Percentiles rank a stretch among this genome's conserved stretches.
Conservation (phyloP, 2,113 vertebrate genomes). For the Gambusia affinis region DNA sequence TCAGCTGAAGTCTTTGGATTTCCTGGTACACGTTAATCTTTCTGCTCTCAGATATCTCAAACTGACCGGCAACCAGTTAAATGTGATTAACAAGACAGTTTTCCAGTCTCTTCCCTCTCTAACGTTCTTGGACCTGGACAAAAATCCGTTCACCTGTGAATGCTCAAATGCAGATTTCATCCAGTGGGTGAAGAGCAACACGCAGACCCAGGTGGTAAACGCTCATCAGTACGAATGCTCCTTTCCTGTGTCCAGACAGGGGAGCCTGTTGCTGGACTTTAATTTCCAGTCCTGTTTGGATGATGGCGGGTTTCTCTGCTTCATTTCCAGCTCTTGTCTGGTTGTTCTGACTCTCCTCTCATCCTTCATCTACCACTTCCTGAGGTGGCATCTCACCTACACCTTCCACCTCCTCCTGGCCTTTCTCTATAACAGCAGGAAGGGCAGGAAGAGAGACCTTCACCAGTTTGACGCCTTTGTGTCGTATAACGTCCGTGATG, state of each 20-base stretch:
- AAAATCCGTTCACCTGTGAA: slow-evolving; percentile 68
- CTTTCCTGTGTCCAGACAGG: slow-evolving; percentile 55
- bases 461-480: slow-evolving; percentile 71
- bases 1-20: slow-evolving; percentile 64
- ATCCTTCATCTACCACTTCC: slow-evolving; percentile 59
- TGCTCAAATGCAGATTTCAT: slow-evolving; percentile 68
- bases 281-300: slow-evolving; percentile 55
- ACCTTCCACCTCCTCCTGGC: slow-evolving; percentile 68
- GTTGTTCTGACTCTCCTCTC: slow-evolving; percentile 52
- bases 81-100: slow-evolving; percentile 45
- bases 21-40: slow-evolving; percentile 56
- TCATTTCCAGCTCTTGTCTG: slow-evolving; percentile 48
- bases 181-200: slow-evolving; percentile 52
- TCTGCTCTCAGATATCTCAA: slow-evolving; percentile 45
- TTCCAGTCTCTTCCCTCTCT: slow-evolving; percentile 46
- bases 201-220: slow-evolving; percentile 66
- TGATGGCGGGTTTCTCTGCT: slow-evolving; percentile 48
- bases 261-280: slow-evolving; percentile 53
- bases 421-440: slow-evolving; percentile 62
- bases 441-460: slow-evolving; percentile 14
- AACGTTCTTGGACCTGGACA: slow-evolving; percentile 58
- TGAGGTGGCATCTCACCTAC: slow-evolving; percentile 64
- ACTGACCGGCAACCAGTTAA: slow-evolving; percentile 48
- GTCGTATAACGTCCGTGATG: slow-evolving; percentile 74
- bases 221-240: slow-evolving; percentile 61